Percentiles rank a stretch among this genome's conserved stretches.
phyloP scores from a whole-genome alignment of 1,140 invertebrate species.

The Gonioctena quinquepunctata region DNA sequence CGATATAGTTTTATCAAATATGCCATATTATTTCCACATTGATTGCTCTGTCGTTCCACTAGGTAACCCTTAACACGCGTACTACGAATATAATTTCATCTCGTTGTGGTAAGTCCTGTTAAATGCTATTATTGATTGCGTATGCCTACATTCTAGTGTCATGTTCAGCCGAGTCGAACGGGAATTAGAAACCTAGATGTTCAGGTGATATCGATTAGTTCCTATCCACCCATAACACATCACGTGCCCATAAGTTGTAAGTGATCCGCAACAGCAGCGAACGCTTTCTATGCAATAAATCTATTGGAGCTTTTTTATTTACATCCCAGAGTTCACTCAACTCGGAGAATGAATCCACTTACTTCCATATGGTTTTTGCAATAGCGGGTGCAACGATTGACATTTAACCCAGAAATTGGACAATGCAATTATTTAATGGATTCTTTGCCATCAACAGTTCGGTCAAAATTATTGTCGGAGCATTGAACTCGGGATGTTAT shows the following conservation, averaged over 20 bases:
- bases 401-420: conserved; percentile 13
- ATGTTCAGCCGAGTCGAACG: background rate
- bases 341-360: background rate
- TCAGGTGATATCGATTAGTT: background rate
- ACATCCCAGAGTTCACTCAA: conserved; percentile 1
- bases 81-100: no score
- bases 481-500: background rate
- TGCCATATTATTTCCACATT: no score
- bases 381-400: conserved; percentile 2
- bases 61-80: no score
- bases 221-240: background rate
- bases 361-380: conserved; percentile 10
- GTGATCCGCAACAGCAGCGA: background rate
- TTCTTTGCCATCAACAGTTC: background rate
- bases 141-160: no score
- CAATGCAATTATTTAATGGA: conserved; percentile 1
- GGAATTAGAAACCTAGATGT: conserved; percentile 1
- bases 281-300: conserved; percentile 11
- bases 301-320: conserved; percentile 4
- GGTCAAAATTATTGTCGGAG: background rate
- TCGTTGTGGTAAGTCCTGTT: no score
- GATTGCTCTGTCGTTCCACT: no score
- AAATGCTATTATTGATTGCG: no score
- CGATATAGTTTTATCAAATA: no score
- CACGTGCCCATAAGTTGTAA: background rate